phyloP scores from a whole-genome alignment of 30 jellyfish, hydroid and myxozoan species.

The Haliclystus octoradiatus region DNA sequence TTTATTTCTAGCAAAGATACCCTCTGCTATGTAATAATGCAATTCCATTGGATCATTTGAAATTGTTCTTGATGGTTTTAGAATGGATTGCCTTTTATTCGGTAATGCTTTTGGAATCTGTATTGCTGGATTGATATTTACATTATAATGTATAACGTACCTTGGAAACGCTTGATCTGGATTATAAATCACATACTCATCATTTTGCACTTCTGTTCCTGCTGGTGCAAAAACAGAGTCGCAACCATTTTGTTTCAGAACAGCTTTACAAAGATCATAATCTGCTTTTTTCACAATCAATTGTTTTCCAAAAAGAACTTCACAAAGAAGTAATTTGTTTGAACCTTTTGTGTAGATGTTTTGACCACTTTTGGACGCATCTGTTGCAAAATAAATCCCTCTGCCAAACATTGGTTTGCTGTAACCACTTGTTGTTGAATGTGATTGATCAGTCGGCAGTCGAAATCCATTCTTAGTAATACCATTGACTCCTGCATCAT shows the following conservation, averaged over 20 bases:
- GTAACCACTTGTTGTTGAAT: too few species aligned
- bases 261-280: neutral
- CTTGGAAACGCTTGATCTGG: conserved; percentile 51
- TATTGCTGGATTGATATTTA: too few species aligned
- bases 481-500: conserved; percentile 23
- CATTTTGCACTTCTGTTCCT: conserved; percentile 37
- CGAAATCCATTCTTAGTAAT: conserved; percentile 43
- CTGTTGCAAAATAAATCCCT: conserved; percentile 61
- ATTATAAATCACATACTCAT: conserved; percentile 44
- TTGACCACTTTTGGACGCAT: conserved; percentile 61
- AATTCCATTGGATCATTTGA: too few species aligned
- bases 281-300: conserved; percentile 19
- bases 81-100: too few species aligned
- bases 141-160: conserved; percentile 24
- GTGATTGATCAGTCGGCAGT: conserved; percentile 32
- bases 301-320: conserved; percentile 38
- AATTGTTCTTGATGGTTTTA: too few species aligned
- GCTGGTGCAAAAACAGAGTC: conserved; percentile 52
- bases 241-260: conserved; percentile 8
- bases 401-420: conserved; percentile 43
- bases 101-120: too few species aligned
- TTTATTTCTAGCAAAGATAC: too few species aligned
- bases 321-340: conserved; percentile 36
- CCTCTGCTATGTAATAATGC: too few species aligned
- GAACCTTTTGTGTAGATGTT: conserved; percentile 54